Percentiles rank a stretch among this genome's conserved stretches.
Evolutionary conservation across 2,888 invertebrate genomes (phyloP).

Genomic region (Molanna angustata): DNA sequence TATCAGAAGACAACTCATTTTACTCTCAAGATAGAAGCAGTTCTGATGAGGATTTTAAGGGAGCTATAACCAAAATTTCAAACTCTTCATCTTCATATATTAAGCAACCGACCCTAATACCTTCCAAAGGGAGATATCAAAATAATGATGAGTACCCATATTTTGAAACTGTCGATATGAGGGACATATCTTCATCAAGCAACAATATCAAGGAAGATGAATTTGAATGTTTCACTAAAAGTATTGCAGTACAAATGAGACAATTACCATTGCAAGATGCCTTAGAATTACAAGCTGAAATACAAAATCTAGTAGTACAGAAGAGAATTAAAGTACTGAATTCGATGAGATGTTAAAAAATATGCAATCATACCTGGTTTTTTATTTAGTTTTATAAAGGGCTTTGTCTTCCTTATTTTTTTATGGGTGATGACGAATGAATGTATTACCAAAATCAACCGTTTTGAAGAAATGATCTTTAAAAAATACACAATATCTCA

Average conservation of each 20-base stretch:
- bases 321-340: slow-evolving; percentile 15
- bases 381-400: too few relatives aligned
- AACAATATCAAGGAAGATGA: too few relatives aligned
- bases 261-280: slow-evolving; percentile 17
- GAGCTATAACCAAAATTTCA: neutral
- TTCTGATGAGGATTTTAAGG: slow-evolving; percentile 9
- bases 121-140: neutral
- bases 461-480: too few relatives aligned
- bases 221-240: slow-evolving; percentile 10
- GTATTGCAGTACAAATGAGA: slow-evolving; percentile 15
- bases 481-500: too few relatives aligned
- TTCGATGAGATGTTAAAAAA: slow-evolving; percentile 5
- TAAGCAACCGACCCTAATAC: slow-evolving; percentile 2
- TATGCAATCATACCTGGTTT: neutral
- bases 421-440: too few relatives aligned
- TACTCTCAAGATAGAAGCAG: slow-evolving; percentile 5
- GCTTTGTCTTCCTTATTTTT: too few relatives aligned
- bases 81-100: slow-evolving; percentile 3
- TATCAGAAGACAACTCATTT: slow-evolving; percentile 4
- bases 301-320: slow-evolving; percentile 12
- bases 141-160: slow-evolving; percentile 4
- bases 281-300: slow-evolving; percentile 15
- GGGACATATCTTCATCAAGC: slow-evolving; percentile 12
- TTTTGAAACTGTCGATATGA: slow-evolving; percentile 6
- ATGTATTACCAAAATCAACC: too few relatives aligned